Percentiles rank a stretch among this genome's conserved stretches.
phyloP scores from a whole-genome alignment of 2,888 invertebrate species.

The Meta bourneti region DNA sequence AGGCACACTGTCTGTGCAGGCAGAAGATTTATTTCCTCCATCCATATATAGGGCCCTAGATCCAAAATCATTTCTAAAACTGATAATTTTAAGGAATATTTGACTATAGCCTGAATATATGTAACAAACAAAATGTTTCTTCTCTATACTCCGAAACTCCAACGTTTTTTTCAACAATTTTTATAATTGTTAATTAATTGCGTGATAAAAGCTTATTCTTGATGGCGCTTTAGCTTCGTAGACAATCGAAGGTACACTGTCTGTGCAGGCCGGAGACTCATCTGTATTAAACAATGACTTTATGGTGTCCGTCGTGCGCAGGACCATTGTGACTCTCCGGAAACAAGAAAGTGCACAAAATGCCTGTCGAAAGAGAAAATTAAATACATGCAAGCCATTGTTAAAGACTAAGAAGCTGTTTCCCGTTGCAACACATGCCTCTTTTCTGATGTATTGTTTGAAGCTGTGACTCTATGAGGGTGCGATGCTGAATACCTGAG shows the following conservation, averaged over 20 bases:
- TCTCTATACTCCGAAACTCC: no score
- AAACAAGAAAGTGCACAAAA: slow-evolving; percentile 52
- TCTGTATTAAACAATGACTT: slow-evolving; percentile 39
- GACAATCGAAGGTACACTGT: not conserved
- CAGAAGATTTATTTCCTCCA: no score
- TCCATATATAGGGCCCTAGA: no score
- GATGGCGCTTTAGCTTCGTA: not conserved
- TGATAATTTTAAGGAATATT: no score
- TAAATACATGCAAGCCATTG: slow-evolving; percentile 48
- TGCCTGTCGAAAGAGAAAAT: slow-evolving; percentile 59
- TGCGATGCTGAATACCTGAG: slow-evolving; percentile 15
- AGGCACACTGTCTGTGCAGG: no score
- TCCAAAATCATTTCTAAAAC: no score
- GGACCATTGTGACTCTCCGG: slow-evolving; percentile 51
- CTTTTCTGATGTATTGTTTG: slow-evolving; percentile 30
- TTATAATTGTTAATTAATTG: not conserved
- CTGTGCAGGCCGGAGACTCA: not conserved
- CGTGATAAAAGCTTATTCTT: not conserved
- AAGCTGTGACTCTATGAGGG: slow-evolving; percentile 8
- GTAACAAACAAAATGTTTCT: no score
- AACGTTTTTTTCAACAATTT: no score
- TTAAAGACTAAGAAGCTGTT: slow-evolving; percentile 32
- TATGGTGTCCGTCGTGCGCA: slow-evolving; percentile 4
- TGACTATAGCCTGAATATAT: no score
- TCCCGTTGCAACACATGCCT: slow-evolving; percentile 57